Conservation (phyloP, 1,140 invertebrate genomes). For the Olivierus martensii region DNA sequence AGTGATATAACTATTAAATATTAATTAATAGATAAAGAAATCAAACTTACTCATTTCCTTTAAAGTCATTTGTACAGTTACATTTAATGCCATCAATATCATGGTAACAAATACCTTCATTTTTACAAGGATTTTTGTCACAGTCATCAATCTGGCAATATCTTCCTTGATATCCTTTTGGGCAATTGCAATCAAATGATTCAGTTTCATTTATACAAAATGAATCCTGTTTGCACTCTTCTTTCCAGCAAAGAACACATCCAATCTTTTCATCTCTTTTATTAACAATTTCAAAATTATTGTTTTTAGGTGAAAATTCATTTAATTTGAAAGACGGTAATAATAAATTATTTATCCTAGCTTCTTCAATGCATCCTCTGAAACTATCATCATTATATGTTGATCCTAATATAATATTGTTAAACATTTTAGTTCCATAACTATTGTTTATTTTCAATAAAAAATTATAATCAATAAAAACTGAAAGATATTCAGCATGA, state of each 20-base stretch:
- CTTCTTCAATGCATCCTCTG: slow-evolving; percentile 82
- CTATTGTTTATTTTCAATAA: too few species aligned
- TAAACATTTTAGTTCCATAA: too few species aligned
- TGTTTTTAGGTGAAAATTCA: not conserved
- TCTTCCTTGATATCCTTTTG: slow-evolving; percentile 53
- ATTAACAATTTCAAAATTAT: slow-evolving; percentile 4
- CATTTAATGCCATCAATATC: slow-evolving; percentile 54
- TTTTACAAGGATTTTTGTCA: slow-evolving; percentile 38
- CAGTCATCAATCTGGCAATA: slow-evolving; percentile 55
- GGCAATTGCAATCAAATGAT: slow-evolving; percentile 70
- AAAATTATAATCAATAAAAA: too few species aligned
- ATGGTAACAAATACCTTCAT: slow-evolving; percentile 70
- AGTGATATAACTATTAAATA: too few species aligned
- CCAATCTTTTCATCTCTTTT: slow-evolving; percentile 26
- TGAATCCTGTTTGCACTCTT: slow-evolving; percentile 63
- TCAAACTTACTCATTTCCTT: slow-evolving; percentile 9
- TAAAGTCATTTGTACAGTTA: slow-evolving; percentile 37
- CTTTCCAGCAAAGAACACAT: slow-evolving; percentile 66
- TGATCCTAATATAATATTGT: too few species aligned
- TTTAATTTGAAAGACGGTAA: slow-evolving; percentile 62
- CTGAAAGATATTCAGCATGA: too few species aligned
- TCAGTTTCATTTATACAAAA: slow-evolving; percentile 54
- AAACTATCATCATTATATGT: slow-evolving; percentile 28
- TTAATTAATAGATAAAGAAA: too few species aligned
- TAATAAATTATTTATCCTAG: slow-evolving; percentile 64